phyloP scores from a whole-genome alignment of 92 coral and sea anemone species.

The Porites rus region DNA sequence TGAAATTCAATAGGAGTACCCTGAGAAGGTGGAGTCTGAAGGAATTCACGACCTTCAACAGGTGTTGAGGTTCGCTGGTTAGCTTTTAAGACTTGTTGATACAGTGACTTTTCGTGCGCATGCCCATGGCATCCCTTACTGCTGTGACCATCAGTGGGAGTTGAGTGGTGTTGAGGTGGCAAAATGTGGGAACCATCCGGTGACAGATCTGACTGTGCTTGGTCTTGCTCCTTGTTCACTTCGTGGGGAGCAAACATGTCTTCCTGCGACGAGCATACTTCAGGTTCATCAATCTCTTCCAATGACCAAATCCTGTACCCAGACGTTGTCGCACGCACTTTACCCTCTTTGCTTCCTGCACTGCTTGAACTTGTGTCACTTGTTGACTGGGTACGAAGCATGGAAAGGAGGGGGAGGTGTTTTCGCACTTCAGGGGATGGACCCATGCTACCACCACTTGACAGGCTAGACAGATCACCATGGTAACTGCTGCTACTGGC shows the following conservation, averaged over 20 bases:
- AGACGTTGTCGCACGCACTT: neutral
- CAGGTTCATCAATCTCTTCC: conserved; percentile 57
- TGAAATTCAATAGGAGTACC: conserved; percentile 75
- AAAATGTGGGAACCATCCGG: conserved; percentile 58
- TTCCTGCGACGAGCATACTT: conserved; percentile 72
- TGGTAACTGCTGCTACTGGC: conserved; percentile 66
- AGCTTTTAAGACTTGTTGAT: conserved; percentile 51
- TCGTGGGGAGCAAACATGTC: conserved; percentile 66
- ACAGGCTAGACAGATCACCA: conserved; percentile 55
- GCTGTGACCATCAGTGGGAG: conserved; percentile 57
- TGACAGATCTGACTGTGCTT: conserved; percentile 22
- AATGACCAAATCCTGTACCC: conserved; percentile 36
- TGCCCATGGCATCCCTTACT: neutral
- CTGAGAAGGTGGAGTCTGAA: conserved; percentile 64
- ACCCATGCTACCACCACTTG: conserved; percentile 65
- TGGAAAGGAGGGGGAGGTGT: conserved; percentile 35
- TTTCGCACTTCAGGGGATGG: conserved; percentile 48
- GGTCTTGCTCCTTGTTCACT: conserved; percentile 24
- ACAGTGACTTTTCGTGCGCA: conserved; percentile 39
- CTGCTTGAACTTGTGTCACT: conserved; percentile 76
- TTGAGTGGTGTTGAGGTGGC: conserved; percentile 67
- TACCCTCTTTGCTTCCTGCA: conserved; percentile 58
- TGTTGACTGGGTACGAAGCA: conserved; percentile 57
- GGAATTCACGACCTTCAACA: conserved; percentile 36
- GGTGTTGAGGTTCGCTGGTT: conserved; percentile 74